phyloP scores from a whole-genome alignment of 2,888 invertebrate genomes.

The Bembecia ichneumoniformis region DNA sequence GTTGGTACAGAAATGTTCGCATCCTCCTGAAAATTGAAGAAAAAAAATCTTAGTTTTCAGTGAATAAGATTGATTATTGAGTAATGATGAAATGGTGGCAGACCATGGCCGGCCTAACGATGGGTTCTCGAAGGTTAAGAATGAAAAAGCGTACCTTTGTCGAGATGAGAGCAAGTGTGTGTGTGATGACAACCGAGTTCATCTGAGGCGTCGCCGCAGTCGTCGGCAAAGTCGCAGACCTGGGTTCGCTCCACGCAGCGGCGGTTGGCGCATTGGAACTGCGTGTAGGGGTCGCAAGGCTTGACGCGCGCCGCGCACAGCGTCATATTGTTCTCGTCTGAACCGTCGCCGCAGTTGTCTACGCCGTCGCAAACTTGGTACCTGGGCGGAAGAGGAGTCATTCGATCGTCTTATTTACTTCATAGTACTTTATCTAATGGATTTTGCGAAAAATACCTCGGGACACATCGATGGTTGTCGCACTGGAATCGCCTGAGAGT shows the following conservation, averaged over 20 bases:
- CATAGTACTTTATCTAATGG: neutral
- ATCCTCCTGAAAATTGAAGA: slow-evolving; percentile 76
- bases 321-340: slow-evolving; percentile 96
- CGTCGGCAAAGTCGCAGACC: slow-evolving; percentile 91
- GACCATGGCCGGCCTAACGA: no score
- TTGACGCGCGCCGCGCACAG: slow-evolving; percentile 83
- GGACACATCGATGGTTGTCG: slow-evolving; percentile 88
- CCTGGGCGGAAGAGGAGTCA: slow-evolving; percentile 19
- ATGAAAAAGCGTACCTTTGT: slow-evolving; percentile 35
- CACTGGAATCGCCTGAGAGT: slow-evolving; percentile 90
- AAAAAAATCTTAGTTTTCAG: no score
- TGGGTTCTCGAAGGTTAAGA: neutral
- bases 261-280: slow-evolving; percentile 91
- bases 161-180: slow-evolving; percentile 64
- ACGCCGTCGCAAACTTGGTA: slow-evolving; percentile 92
- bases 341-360: slow-evolving; percentile 95
- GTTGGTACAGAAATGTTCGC: slow-evolving; percentile 92
- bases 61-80: no score
- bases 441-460: slow-evolving; percentile 59
- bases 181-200: slow-evolving; percentile 89
- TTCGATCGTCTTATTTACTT: neutral
- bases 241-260: slow-evolving; percentile 84
- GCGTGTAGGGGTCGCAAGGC: slow-evolving; percentile 82
- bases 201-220: slow-evolving; percentile 92
- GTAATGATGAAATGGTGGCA: neutral